Base-by-base conservation (phyloP, 2,888 invertebrate genomes). In the Pyrrhia umbra region DNA sequence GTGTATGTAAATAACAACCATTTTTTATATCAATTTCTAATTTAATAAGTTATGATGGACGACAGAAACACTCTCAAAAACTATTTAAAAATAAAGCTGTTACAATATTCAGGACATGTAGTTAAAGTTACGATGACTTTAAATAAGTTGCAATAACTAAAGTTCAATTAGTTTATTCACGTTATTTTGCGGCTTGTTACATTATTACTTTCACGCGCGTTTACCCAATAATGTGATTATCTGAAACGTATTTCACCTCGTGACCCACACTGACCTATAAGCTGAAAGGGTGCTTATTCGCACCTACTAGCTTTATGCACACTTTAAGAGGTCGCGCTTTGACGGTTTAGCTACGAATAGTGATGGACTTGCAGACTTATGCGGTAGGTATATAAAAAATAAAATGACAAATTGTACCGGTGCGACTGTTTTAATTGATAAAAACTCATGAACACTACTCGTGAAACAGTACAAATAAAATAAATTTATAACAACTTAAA, bases 51-150 rank as follows among this genome's bases (percentile, higher is more conserved):
- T 75, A 16, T 57, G 34, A 45, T 46, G 2, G 27, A 49, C 13
- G 27, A 42, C 47, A 64, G 30, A 67, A 51, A 40, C 25, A 20
- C 54, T 47, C 37, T 61, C 15, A 25, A 25, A 45, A 50, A 70
- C 30, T 15, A 42, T 21, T 39, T 25, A 34, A 18, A n/a, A 55
- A 52, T 1, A 30, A 62, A 15, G 30, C 47, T 45, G 1, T 43
- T 34, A 21, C 16, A 52, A 43, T 45, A 16, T 20, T 37, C 60
- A 10, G 16, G 13, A 39, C 37, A 20, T 42, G 13, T 43, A 51
- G 8, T 56, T 42, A 23, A 61, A 70, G 25, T 43, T 55, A 51
- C 6, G 9, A 42, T 43, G 23, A 46, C 8, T 30, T 34, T 23
- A 18, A 27, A 20, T 20, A 56, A 16, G 39, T 13, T 16, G 8